Evolutionary conservation across 2,797 vertebrate species (phyloP).

Genomic region (Microtus agrestis): DNA sequence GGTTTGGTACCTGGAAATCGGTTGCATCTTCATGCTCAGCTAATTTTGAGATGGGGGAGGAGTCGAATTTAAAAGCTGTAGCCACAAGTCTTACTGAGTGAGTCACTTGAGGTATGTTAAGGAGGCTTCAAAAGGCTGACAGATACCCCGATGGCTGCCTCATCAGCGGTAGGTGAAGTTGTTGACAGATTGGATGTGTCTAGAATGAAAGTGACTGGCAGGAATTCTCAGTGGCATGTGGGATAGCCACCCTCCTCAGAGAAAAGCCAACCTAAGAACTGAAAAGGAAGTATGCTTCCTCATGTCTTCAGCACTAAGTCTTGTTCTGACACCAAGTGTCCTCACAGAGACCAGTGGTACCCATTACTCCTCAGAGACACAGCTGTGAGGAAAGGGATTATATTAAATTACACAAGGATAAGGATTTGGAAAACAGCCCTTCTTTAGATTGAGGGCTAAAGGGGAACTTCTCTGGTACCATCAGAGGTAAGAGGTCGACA

Average conservation of each 20-base stretch:
- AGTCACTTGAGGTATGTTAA: slow-evolving; percentile 7
- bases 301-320: background rate
- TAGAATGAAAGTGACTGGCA: background rate
- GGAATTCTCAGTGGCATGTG: background rate
- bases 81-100: slow-evolving; percentile 74
- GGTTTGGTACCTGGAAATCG: slow-evolving; percentile 53
- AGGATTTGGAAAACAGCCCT: slow-evolving; percentile 9
- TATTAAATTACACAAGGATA: background rate
- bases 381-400: background rate
- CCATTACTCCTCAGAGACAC: background rate
- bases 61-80: background rate
- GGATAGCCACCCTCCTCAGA: background rate
- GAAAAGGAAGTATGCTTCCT: background rate
- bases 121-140: background rate
- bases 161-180: background rate
- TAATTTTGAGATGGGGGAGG: slow-evolving; percentile 61
- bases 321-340: background rate
- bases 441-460: background rate
- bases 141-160: background rate
- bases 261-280: background rate
- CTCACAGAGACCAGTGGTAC: background rate
- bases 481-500: background rate
- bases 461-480: background rate
- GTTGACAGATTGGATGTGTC: background rate
- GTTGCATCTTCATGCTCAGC: slow-evolving; percentile 24